Evolutionary conservation across 2,797 vertebrate genomes (phyloP), one percentile per base, ranked within the genome.

Genomic region (Nyctalus aviator): DNA sequence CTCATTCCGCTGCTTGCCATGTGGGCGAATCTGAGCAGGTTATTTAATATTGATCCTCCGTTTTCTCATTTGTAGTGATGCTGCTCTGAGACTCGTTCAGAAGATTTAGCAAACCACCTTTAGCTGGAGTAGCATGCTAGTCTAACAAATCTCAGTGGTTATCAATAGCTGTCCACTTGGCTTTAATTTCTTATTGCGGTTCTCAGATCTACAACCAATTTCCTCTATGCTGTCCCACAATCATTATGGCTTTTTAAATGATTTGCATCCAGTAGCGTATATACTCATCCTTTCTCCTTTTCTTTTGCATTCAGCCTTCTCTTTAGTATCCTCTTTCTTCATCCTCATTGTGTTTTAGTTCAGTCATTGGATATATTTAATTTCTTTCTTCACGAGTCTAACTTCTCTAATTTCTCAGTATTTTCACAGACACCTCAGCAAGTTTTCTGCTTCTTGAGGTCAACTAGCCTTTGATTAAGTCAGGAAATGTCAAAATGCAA

Each of bases 401-500:
- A 10, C 53, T 25, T 32, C 23, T 88, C 23, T 6, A 77, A 32
- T 41, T 90, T 75, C 44, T 83, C 25, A 18, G 13, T n/a, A 30
- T 46, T 89, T 88, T 71, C 18, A n/a, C 13, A 73, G 13, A 23
- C 20, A 30, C 20, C 41, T 79, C 12, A 69, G n/a, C 48, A 73
- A 66, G 55, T 84, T 62, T 90, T 81, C 48, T 75, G 27, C n/a
- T 86, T 78, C 20, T 57, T 50, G 41, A 25, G 23, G 73, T 79
- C 32, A 59, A 41, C 66, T 81, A 71, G 72, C 2, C 32, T 92
- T 72, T 87, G 59, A 48, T 41, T 44, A 37, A 64, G 37, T 44
- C 64, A 57, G 32, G 27, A 90, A 78, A 90, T 46, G 14, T 82
- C 84, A 84, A 93, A 89, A 69, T 88, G 69, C 32, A 55, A 84